Base-by-base conservation (phyloP, 2,113 vertebrate genomes). In the Muntiacus muntjak region DNA sequence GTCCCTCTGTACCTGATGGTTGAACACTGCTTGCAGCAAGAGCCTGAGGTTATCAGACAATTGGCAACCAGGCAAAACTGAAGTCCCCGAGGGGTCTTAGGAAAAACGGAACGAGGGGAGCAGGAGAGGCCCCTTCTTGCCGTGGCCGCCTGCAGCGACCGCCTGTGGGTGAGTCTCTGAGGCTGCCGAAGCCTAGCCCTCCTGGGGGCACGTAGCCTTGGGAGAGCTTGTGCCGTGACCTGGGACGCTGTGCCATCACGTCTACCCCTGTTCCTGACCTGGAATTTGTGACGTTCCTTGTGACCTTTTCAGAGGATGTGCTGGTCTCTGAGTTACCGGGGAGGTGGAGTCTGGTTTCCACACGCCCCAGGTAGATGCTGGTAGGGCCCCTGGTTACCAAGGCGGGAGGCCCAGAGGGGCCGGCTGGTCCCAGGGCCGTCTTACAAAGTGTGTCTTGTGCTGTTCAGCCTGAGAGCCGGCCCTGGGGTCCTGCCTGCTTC, bases 201-300 rank as follows among this genome's bases (percentile, higher is more conserved):
- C 28, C 5, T 0, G 0, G 12, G 43, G 9, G 9, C 23, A 7
- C 71, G 0, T 1, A 1, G 5, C 0, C 16, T 17, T 3, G 2
- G 0, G 1, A 6, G 81, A 45, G 45, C 57, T 14, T 52, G 1
- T 30, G 78, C 87, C 40, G 0, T 45, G 76, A n/a, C 12, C 33
- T 14, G 1, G 19, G 7, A 14, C 21, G 26, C 16, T 33, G 60
- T 26, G 15, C n/a, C 16, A 0, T 11, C 45, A 52, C 1, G 3
- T 1, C 45, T 36, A 12, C 19, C 33, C 26, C 26, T 4, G 0
- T 54, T 33, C 50, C 57, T 25, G 76, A 28, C 67, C 79, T 16
- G 67, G 40, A 47, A 25, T 30, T 71, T 33, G 12, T 4, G 10
- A 2, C 1, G 4, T 52, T 10, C 78, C 86, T 87, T 87, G 45